Conservation (phyloP, 2,113 vertebrate genomes). For the Prochilodus magdalenae region DNA sequence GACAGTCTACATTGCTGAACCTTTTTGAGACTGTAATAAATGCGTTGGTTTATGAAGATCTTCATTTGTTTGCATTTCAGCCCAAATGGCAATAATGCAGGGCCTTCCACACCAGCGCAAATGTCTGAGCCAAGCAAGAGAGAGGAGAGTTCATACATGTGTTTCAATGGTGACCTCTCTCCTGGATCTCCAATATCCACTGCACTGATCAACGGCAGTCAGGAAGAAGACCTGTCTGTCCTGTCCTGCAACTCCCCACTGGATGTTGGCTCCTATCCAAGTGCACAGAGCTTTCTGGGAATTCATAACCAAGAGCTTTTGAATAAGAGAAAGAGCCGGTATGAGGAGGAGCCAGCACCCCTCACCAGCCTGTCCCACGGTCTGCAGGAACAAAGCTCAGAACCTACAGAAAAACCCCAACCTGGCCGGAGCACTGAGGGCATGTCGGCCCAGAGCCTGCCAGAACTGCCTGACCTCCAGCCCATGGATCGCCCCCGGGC, state of each 20-base stretch:
- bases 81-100: slow-evolving; percentile 30
- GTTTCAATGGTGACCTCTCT: slow-evolving; percentile 49
- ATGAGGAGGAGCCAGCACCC: slow-evolving; percentile 75
- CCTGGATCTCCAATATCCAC: slow-evolving; percentile 49
- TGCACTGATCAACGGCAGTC: slow-evolving; percentile 70
- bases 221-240: slow-evolving; percentile 63
- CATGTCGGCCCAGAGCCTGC: background rate
- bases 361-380: slow-evolving; percentile 73
- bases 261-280: slow-evolving; percentile 85
- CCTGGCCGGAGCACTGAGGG: background rate
- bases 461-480: slow-evolving; percentile 38
- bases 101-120: slow-evolving; percentile 31
- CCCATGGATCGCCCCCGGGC: slow-evolving; percentile 36
- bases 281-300: slow-evolving; percentile 88
- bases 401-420: slow-evolving; percentile 52
- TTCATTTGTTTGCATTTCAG: slow-evolving; percentile 44
- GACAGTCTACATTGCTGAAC: too few species aligned
- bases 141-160: slow-evolving; percentile 29
- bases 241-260: slow-evolving; percentile 73
- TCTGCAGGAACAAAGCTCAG: slow-evolving; percentile 24
- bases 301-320: slow-evolving; percentile 89
- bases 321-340: slow-evolving; percentile 87
- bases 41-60: background rate
- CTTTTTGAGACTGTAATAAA: too few species aligned
- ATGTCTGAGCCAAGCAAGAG: slow-evolving; percentile 26